Conservation (phyloP, 2,888 invertebrate genomes). For the Leptura quadrifasciata region DNA sequence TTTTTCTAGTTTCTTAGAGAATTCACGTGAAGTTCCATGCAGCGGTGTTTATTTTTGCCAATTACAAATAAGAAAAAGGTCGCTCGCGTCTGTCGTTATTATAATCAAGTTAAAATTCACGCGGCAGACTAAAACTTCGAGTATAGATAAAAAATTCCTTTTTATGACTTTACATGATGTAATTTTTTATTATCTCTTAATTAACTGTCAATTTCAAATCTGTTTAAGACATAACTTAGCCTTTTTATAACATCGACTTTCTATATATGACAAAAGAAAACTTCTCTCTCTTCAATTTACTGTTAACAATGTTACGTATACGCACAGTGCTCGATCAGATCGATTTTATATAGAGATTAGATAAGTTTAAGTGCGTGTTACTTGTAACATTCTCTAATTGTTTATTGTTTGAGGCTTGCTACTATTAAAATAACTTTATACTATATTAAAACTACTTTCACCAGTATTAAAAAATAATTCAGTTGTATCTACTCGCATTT, state of each 20-base stretch:
- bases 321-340: constrained; percentile 24
- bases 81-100: too few species aligned
- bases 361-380: constrained; percentile 33
- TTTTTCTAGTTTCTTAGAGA: too few species aligned
- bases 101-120: too few species aligned
- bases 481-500: not conserved
- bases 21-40: too few species aligned
- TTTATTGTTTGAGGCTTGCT: constrained; percentile 20
- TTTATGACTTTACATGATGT: not conserved
- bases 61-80: too few species aligned
- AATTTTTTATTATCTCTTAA: constrained; percentile 7
- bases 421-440: constrained; percentile 25
- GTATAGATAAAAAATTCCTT: not conserved
- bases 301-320: constrained; percentile 8
- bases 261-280: constrained; percentile 23
- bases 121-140: too few species aligned
- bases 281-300: constrained; percentile 15
- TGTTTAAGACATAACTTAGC: not conserved
- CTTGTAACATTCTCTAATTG: constrained; percentile 21
- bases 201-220: constrained; percentile 18
- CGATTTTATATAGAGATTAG: constrained; percentile 29
- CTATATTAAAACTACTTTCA: constrained; percentile 28
- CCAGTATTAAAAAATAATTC: constrained; percentile 10
- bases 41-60: too few species aligned
- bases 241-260: constrained; percentile 19